Conservation (phyloP, 1,140 invertebrate species). For the Drosophila baimaii region DNA sequence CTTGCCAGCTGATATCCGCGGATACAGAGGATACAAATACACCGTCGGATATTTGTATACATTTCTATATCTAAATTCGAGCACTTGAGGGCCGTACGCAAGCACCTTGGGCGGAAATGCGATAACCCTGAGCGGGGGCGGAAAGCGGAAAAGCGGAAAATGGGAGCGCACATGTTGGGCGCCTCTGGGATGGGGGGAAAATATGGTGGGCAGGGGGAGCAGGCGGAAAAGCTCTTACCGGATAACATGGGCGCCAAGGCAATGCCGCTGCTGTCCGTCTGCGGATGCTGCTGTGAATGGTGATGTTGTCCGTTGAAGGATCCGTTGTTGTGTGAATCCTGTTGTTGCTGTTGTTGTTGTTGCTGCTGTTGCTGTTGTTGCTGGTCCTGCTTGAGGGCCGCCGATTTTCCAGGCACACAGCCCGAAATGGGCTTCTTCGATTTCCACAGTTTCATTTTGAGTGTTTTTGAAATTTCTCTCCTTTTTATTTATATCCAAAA, state of each 20-base stretch:
- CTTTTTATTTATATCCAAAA: not conserved
- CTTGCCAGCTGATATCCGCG: conserved; percentile 16
- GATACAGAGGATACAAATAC: conserved; percentile 18
- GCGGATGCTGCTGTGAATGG: conserved; percentile 44
- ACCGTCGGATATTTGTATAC: conserved; percentile 26
- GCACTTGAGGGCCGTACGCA: conserved; percentile 65
- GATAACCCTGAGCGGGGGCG: conserved; percentile 73
- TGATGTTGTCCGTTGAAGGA: conserved; percentile 38
- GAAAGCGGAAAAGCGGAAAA: conserved; percentile 35
- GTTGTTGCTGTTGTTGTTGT: conserved; percentile 73
- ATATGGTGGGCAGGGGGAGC: not conserved
- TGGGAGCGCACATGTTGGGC: conserved; percentile 43
- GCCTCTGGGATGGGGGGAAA: conserved; percentile 4
- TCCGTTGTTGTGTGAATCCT: conserved; percentile 24
- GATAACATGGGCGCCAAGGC: conserved; percentile 78
- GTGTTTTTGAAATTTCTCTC: conserved; percentile 1
- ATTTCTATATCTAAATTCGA: conserved; percentile 46
- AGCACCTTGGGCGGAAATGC: conserved; percentile 78
- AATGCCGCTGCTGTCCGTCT: conserved; percentile 67
- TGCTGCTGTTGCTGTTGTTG: conserved; percentile 72
- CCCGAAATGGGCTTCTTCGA: conserved; percentile 80
- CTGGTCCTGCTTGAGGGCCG: conserved; percentile 72
- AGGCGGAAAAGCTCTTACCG: conserved; percentile 60
- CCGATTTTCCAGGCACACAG: conserved; percentile 78
- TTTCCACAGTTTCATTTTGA: conserved; percentile 81